phyloP scores from a whole-genome alignment of 2,797 vertebrate species.

The Channa striata region DNA sequence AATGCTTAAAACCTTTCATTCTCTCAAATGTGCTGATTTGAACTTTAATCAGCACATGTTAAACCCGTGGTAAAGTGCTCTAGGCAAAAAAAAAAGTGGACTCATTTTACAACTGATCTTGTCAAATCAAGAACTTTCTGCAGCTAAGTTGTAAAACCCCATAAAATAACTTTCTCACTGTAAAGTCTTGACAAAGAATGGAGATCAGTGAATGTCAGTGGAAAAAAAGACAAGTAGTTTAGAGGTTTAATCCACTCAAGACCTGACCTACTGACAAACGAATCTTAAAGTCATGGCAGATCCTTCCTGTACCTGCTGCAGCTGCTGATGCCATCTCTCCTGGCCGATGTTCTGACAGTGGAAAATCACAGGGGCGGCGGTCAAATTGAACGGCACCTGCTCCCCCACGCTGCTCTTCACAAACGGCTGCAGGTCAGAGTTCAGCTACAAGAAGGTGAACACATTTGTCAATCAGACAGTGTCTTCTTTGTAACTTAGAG shows the following conservation, averaged over 20 bases:
- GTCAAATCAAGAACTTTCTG: not conserved
- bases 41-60: not conserved
- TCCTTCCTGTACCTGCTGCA: conserved; percentile 87
- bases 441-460: conserved; percentile 84
- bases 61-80: not conserved
- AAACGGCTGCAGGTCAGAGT: conserved; percentile 96
- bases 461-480: conserved; percentile 5
- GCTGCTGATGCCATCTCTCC: conserved; percentile 90
- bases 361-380: conserved; percentile 92
- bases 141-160: not conserved
- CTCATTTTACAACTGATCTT: too few relatives aligned
- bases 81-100: too few relatives aligned
- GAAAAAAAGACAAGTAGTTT: too few relatives aligned
- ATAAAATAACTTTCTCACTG: not conserved
- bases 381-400: conserved; percentile 86
- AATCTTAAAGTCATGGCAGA: rapidly evolving
- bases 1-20: not conserved
- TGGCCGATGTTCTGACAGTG: conserved; percentile 92
- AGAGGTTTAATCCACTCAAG: not conserved
- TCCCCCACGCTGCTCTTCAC: conserved; percentile 86
- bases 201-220: not conserved
- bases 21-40: not conserved
- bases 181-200: not conserved
- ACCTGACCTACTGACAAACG: not conserved
- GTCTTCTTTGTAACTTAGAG: conserved; percentile 13